Conservation (phyloP, 2,797 vertebrate species). For the Bucorvus abyssinicus region DNA sequence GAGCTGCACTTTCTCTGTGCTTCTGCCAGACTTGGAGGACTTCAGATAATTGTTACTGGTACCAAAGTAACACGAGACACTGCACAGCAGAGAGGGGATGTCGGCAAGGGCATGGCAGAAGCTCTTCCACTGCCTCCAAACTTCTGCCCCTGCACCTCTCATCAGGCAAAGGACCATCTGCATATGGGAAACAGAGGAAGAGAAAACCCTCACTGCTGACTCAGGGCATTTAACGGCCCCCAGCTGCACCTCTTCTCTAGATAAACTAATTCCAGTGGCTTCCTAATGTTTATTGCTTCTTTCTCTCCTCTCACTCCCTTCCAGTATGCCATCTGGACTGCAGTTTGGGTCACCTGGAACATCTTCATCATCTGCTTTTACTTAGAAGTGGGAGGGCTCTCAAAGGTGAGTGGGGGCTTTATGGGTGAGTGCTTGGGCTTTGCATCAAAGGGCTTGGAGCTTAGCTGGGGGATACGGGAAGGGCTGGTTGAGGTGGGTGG, state of each 20-base stretch:
- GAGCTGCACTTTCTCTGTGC: neutral
- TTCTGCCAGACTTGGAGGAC: neutral
- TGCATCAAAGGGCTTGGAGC: neutral
- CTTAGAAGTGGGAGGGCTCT: slow-evolving; percentile 90
- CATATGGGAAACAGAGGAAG: neutral
- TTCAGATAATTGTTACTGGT: neutral
- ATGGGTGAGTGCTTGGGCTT: neutral
- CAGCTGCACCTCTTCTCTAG: neutral
- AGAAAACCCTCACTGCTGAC: neutral
- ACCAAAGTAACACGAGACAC: neutral
- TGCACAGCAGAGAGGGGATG: neutral
- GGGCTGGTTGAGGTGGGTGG: neutral
- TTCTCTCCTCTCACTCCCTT: neutral
- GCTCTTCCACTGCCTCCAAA: neutral
- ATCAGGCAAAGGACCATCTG: neutral
- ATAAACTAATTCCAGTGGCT: neutral
- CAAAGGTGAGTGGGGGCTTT: slow-evolving; percentile 81
- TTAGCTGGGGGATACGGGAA: neutral
- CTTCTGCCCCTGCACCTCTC: neutral
- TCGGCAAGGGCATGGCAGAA: neutral
- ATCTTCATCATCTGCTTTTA: slow-evolving; percentile 94
- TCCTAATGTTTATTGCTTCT: neutral
- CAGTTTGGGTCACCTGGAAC: slow-evolving; percentile 93
- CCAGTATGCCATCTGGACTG: slow-evolving; percentile 88
- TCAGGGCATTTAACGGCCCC: neutral